Conservation (phyloP, 1,140 invertebrate species). For the Ylistrum balloti region DNA sequence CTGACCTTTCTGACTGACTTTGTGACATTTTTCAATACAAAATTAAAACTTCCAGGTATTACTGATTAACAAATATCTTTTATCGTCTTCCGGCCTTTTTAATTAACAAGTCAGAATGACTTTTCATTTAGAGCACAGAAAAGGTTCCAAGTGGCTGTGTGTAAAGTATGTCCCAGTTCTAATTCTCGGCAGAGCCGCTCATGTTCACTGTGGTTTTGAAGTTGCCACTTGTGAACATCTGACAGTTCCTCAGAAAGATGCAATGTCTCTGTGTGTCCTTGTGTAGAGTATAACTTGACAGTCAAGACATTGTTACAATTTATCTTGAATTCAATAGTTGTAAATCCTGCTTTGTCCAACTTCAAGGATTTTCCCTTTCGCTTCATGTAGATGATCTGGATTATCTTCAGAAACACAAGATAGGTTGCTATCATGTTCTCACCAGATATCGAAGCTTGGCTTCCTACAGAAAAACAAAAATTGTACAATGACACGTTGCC, state of each 20-base stretch:
- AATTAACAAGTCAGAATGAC: background rate
- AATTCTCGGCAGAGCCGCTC: background rate
- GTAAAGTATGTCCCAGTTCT: background rate
- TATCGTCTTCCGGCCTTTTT: too few species aligned
- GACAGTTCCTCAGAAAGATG: background rate
- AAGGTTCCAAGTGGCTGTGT: background rate
- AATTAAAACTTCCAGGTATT: too few species aligned
- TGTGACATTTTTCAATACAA: too few species aligned
- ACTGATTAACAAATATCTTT: too few species aligned
- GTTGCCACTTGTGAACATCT: background rate
- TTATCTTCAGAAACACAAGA: background rate
- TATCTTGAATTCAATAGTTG: background rate
- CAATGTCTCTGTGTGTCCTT: background rate
- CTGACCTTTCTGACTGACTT: too few species aligned
- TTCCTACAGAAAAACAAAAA: background rate
- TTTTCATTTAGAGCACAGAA: conserved; percentile 21
- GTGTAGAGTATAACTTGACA: background rate
- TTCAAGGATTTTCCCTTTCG: background rate
- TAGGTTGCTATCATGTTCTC: background rate
- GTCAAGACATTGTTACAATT: background rate
- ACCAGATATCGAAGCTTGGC: background rate
- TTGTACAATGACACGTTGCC: too few species aligned
- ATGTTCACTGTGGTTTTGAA: background rate
- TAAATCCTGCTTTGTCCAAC: background rate
- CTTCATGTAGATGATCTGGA: background rate